Base-by-base conservation (phyloP, 2,888 invertebrate genomes). In the Vandiemenella viatica region DNA sequence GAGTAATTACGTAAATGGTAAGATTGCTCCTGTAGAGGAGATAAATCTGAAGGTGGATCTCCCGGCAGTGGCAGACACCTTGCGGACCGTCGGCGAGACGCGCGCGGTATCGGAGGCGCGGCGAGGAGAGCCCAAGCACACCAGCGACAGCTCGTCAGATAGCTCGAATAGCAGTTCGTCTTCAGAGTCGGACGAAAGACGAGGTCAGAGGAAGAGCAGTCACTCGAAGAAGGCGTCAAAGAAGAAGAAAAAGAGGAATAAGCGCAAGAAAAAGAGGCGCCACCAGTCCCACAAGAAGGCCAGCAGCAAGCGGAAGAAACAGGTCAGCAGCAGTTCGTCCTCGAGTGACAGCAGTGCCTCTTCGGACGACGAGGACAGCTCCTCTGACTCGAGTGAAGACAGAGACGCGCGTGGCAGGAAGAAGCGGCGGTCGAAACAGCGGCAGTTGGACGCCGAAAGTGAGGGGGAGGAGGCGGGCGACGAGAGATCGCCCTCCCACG, bases 111-210 rank as follows among this genome's bases (percentile, higher is more conserved):
- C 32, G n/a, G 4, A 4, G 10, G n/a, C 10, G 32, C 10, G n/a
- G 32, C 8, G 19, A 10, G 26, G 22, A 19, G 43, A 42, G 43
- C 23, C 32, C 17, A 23, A 37, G 10, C 23, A 17, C 22, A 18
- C 38, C 8, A 46, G 46, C 37, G 43, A 50, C 10, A 49, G 43
- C 41, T 51, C 51, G 15, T 47, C 47, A 19, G n/a, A n/a, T n/a
- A 54, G 52, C 26, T 43, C 43, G 41, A 44, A 48, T 21, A 43
- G 47, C n/a, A 48, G 53, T 45, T 45, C 50, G 15, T 13, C 17
- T 10, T 45, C 38, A 20, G 37, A 50, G 42, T 4, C 45, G 20
- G 38, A 43, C 50, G 44, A 46, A 15, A 37, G 45, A 45, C 13
- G 40, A 37, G 8, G 37, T 45, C 40, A 48, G 43, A 50, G 41